These are phyloP conservation scores for Conchocele bisecta DNA, from an alignment of 2,888 invertebrate genomes.

Conservation along the genomic window DNA sequence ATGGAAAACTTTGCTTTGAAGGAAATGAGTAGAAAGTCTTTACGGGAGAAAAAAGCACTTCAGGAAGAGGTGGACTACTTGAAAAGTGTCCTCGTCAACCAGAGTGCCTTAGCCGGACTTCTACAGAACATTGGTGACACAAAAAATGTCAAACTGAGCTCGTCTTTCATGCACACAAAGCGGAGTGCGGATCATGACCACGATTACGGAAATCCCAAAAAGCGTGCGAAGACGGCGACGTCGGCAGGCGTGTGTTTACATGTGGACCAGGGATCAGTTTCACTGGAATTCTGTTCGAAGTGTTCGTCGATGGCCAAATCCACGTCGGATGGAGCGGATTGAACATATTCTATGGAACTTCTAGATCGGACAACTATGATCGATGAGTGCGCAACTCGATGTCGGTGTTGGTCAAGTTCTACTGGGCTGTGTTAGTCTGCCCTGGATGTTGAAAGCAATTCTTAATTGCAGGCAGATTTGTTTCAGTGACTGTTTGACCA, in stretches of 20 bases:
- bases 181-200: slow-evolving; percentile 68
- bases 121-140: slow-evolving; percentile 76
- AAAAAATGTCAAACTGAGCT: slow-evolving; percentile 67
- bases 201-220: slow-evolving; percentile 60
- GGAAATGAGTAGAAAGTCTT: slow-evolving; percentile 42
- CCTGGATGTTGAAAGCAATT: not conserved
- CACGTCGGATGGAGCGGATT: not conserved
- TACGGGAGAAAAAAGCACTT: slow-evolving; percentile 59
- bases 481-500: not conserved
- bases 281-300: slow-evolving; percentile 76
- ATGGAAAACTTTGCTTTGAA: slow-evolving; percentile 66
- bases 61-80: slow-evolving; percentile 76
- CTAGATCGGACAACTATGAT: no score
- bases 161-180: slow-evolving; percentile 65
- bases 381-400: no score
- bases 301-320: slow-evolving; percentile 70
- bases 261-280: slow-evolving; percentile 73
- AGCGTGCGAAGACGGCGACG: slow-evolving; percentile 25
- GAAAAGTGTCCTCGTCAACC: slow-evolving; percentile 77
- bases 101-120: slow-evolving; percentile 74
- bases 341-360: no score
- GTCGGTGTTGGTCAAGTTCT: no score
- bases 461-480: slow-evolving; percentile 12
- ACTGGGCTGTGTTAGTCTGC: no score
- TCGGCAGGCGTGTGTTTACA: slow-evolving; percentile 79